phyloP scores from a whole-genome alignment of 92 coral and sea anemone genomes.

The Siderastrea siderea region DNA sequence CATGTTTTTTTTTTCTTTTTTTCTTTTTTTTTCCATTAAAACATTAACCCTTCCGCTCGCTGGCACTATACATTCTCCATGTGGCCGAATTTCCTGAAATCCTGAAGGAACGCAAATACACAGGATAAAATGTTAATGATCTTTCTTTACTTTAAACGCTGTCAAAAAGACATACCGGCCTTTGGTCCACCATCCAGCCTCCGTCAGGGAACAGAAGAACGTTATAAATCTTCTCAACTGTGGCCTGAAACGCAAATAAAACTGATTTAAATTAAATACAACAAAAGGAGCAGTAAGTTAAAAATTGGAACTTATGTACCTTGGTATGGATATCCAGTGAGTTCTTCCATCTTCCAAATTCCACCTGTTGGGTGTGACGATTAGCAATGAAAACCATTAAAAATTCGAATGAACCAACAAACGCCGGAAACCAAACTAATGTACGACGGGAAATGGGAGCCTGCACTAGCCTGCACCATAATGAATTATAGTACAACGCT shows the following conservation, averaged over 20 bases:
- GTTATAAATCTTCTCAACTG: slow-evolving; percentile 89
- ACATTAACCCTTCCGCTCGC: too few species aligned
- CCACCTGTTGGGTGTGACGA: slow-evolving; percentile 67
- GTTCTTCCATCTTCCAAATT: slow-evolving; percentile 95
- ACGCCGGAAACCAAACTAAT: background rate
- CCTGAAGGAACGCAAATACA: too few species aligned
- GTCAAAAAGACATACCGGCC: slow-evolving; percentile 47
- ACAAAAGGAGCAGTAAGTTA: background rate
- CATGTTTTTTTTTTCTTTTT: too few species aligned
- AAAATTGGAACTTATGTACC: slow-evolving; percentile 48
- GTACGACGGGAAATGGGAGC: too few species aligned
- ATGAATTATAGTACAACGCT: too few species aligned
- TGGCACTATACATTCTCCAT: too few species aligned
- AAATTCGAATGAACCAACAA: background rate
- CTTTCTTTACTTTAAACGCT: too few species aligned
- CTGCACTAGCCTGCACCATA: too few species aligned
- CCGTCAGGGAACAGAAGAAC: slow-evolving; percentile 97
- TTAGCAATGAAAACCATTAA: background rate
- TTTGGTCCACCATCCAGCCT: slow-evolving; percentile 98
- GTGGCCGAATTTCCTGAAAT: too few species aligned
- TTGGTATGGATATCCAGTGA: slow-evolving; percentile 91
- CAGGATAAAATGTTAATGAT: too few species aligned
- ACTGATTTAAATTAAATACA: background rate
- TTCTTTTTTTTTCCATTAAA: too few species aligned
- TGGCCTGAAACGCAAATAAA: slow-evolving; percentile 65